Evolutionary conservation across 2,113 vertebrate species (phyloP).

Genomic region (Oenanthe oenanthe): DNA sequence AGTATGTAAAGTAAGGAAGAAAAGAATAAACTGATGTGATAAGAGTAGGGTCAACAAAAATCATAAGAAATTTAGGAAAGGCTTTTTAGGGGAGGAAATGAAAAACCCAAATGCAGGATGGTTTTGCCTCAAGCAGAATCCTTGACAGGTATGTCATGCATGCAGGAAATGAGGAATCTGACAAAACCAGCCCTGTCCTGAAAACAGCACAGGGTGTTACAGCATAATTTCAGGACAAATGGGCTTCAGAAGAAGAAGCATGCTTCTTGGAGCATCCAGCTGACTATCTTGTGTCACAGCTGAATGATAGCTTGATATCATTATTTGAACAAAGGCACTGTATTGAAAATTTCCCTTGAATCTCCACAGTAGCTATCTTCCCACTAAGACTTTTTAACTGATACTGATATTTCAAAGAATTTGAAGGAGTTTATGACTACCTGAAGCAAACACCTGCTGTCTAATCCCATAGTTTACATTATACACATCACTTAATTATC

Average conservation of each 20-base stretch:
- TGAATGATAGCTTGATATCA: not conserved
- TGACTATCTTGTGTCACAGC: not conserved
- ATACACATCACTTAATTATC: not conserved
- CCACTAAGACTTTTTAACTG: not conserved
- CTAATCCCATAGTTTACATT: not conserved
- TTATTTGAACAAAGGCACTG: not conserved
- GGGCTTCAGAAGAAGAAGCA: not conserved
- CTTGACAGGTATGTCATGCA: not conserved
- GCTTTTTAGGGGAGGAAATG: not conserved
- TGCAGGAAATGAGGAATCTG: not conserved
- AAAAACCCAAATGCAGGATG: not conserved
- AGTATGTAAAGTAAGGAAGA: not conserved
- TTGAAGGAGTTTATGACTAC: not conserved
- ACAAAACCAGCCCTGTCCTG: not conserved
- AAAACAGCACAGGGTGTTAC: not conserved
- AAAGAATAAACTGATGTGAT: not conserved
- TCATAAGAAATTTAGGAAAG: not conserved
- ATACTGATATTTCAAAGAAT: slow-evolving; percentile 9
- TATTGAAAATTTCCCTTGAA: slow-evolving; percentile 7
- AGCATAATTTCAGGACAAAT: not conserved
- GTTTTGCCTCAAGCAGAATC: not conserved
- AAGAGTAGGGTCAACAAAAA: not conserved
- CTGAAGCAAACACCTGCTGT: slow-evolving; percentile 39
- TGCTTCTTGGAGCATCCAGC: not conserved
- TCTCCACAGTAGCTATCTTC: not conserved